phyloP scores from a whole-genome alignment of 2,888 invertebrate species.

The Eupithecia tripunctaria region DNA sequence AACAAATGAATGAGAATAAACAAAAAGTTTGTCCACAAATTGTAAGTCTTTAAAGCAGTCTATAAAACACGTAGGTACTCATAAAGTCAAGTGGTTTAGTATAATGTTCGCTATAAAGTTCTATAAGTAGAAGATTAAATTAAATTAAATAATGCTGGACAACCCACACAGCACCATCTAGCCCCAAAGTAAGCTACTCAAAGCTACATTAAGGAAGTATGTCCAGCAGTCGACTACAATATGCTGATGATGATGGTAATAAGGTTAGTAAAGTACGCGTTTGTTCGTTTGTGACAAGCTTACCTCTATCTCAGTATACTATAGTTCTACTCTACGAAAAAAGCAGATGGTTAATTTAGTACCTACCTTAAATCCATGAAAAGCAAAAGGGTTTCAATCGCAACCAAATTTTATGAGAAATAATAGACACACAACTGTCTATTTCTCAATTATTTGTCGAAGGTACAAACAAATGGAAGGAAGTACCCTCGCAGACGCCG shows the following conservation, averaged over 20 bases:
- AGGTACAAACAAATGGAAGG: slow-evolving; percentile 79
- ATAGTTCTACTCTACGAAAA: background rate
- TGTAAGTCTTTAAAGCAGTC: background rate
- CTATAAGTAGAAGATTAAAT: too few relatives aligned
- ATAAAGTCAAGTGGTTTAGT: too few relatives aligned
- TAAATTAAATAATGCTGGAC: too few relatives aligned
- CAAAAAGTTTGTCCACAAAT: background rate
- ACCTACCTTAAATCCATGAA: background rate
- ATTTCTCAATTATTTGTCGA: slow-evolving; percentile 67
- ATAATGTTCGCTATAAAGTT: background rate
- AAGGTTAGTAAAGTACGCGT: background rate
- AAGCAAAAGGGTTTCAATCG: slow-evolving; percentile 26
- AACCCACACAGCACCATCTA: too few relatives aligned
- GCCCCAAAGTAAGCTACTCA: too few relatives aligned
- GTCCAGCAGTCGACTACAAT: too few relatives aligned
- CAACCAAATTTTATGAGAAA: background rate
- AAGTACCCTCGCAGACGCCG: slow-evolving; percentile 77
- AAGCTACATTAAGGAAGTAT: too few relatives aligned
- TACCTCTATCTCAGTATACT: too few relatives aligned
- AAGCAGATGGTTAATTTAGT: background rate
- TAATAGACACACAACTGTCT: slow-evolving; percentile 28
- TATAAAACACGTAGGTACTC: too few relatives aligned
- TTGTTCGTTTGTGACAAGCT: background rate
- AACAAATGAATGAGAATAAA: background rate
- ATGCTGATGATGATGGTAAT: background rate